Conservation (phyloP, 2,797 vertebrate genomes). For the Lagorchestes hirsutus region DNA sequence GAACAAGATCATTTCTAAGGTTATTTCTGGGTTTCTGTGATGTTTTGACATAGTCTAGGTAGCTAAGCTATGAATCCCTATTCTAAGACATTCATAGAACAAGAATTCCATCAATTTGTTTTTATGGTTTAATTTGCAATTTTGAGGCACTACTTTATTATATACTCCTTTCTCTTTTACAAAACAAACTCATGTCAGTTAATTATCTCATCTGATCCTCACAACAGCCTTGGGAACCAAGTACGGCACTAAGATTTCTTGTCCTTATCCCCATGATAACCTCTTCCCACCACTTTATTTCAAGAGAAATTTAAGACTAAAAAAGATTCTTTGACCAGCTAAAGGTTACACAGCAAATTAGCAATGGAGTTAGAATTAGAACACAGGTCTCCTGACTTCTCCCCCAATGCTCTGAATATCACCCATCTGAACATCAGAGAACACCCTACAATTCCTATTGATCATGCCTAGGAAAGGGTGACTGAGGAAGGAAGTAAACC, state of each 20-base stretch:
- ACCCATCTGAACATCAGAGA: background rate
- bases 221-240: background rate
- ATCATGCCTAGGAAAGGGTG: background rate
- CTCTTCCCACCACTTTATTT: background rate
- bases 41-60: background rate
- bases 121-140: background rate
- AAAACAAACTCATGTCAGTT: background rate
- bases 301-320: background rate
- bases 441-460: background rate
- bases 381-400: background rate
- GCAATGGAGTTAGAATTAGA: background rate
- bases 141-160: background rate
- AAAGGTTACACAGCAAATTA: background rate
- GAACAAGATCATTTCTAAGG: fast-evolving
- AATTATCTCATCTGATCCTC: background rate
- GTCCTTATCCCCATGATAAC: background rate
- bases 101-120: background rate
- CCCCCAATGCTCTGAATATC: background rate
- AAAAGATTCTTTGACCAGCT: background rate
- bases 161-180: background rate
- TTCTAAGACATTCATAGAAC: background rate
- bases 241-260: background rate
- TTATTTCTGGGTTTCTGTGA: background rate
- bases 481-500: background rate
- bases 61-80: background rate